A percentile compares a stretch with the other conserved stretches of the same genome.
These are phyloP conservation scores for Drosophila mercatorum DNA, from an alignment of 2,888 invertebrate species.

Conservation along the genomic window DNA sequence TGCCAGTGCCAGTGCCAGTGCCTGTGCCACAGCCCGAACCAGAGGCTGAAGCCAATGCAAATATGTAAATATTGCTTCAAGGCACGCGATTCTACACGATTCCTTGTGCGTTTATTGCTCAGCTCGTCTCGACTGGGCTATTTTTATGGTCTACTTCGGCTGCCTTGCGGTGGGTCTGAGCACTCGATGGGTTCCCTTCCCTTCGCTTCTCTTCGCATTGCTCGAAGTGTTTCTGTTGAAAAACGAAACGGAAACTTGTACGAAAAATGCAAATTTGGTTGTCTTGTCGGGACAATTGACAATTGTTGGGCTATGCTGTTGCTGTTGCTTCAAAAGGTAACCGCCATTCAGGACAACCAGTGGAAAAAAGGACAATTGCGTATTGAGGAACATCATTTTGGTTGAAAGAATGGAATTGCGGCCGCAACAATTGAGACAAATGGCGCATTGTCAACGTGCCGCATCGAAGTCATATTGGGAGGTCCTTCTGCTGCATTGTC, in stretches of 20 bases:
- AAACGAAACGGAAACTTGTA: conserved; percentile 52
- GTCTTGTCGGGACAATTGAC: conserved; percentile 39
- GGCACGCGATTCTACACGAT: conserved; percentile 70
- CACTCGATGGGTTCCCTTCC: conserved; percentile 5
- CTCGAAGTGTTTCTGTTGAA: conserved; percentile 49
- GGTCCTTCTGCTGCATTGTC: conserved; percentile 53
- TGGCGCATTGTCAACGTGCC: conserved; percentile 64
- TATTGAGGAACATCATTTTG: conserved; percentile 71
- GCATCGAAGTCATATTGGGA: conserved; percentile 78
- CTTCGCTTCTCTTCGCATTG: conserved; percentile 1
- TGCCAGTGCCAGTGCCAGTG: neutral
- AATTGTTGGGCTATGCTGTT: conserved; percentile 44
- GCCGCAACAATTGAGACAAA: conserved; percentile 59
- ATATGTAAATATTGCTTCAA: conserved; percentile 72
- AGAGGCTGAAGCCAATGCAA: conserved; percentile 39
- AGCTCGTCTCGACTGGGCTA: conserved; percentile 44
- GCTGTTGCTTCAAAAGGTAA: conserved; percentile 62
- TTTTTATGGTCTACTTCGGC: conserved; percentile 59
- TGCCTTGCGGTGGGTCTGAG: conserved; percentile 69
- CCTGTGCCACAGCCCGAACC: neutral
- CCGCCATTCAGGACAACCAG: conserved; percentile 37
- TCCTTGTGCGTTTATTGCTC: conserved; percentile 44
- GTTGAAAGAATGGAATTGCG: conserved; percentile 56
- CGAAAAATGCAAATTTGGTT: conserved; percentile 71
- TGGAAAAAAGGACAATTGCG: conserved; percentile 74